Conservation (phyloP, 2,888 invertebrate species). For the Ectobius pallidus region DNA sequence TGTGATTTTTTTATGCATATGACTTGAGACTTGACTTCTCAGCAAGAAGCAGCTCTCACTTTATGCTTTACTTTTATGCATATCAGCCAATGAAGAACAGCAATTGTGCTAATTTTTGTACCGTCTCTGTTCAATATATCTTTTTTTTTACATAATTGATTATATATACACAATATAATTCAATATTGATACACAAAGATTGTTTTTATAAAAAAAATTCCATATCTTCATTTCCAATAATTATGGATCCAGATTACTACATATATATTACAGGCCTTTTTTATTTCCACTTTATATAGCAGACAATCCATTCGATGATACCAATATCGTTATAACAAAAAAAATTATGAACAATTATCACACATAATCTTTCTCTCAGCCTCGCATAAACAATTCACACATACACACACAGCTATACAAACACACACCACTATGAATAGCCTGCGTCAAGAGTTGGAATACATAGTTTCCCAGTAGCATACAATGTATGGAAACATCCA, state of each 20-base stretch:
- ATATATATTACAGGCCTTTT: conserved; percentile 23
- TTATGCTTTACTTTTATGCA: too few species aligned
- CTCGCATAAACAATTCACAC: neutral
- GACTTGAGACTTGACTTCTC: too few species aligned
- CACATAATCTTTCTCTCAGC: too few species aligned
- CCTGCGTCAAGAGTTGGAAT: conserved; percentile 2
- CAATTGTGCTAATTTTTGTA: conserved; percentile 1
- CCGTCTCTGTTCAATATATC: conserved; percentile 23
- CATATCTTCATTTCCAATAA: conserved; percentile 22
- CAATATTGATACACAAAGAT: conserved; percentile 24
- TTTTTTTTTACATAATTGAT: conserved; percentile 30
- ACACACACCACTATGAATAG: neutral
- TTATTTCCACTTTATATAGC: conserved; percentile 10
- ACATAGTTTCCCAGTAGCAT: neutral
- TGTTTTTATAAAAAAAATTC: conserved; percentile 23
- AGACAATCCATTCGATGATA: conserved; percentile 21
- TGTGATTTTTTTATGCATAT: too few species aligned
- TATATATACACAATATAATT: conserved; percentile 31
- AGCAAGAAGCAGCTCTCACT: too few species aligned
- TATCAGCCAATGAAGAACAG: too few species aligned
- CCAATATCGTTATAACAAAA: conserved; percentile 5
- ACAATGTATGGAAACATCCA: neutral
- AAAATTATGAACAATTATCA: conserved; percentile 11
- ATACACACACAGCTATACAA: conserved; percentile 10
- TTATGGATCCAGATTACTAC: conserved; percentile 13